A percentile compares a stretch with the other conserved stretches of the same genome.
Evolutionary conservation across 2,113 vertebrate species (phyloP).

Genomic region (Pygoscelis antarcticus): DNA sequence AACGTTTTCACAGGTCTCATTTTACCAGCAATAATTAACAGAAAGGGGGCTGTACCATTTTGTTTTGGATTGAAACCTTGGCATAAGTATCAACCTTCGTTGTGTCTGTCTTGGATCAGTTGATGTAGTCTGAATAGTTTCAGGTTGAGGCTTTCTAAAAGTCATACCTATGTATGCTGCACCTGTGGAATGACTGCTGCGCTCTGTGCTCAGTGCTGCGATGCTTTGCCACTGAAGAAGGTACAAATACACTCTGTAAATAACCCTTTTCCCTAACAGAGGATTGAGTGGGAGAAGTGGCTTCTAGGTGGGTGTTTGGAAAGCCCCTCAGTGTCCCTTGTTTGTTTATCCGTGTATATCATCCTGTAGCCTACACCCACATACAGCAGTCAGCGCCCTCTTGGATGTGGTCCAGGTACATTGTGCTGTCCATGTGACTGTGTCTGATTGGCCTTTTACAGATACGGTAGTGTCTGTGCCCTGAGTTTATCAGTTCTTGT

Average conservation of each 20-base stretch:
- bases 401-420: background rate
- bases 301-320: background rate
- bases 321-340: background rate
- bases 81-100: background rate
- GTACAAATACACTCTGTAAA: background rate
- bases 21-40: background rate
- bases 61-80: background rate
- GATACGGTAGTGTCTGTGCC: background rate
- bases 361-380: background rate
- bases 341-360: background rate
- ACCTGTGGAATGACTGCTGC: background rate
- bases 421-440: fast-evolving
- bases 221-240: background rate
- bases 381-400: background rate
- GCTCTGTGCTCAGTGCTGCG: fast-evolving
- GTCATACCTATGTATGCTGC: background rate
- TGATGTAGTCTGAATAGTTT: background rate
- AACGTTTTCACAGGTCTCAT: background rate
- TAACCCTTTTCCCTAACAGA: background rate
- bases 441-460: background rate
- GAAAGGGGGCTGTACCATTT: background rate
- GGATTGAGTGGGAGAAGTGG: background rate
- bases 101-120: background rate
- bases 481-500: background rate
- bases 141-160: background rate